Base-by-base conservation (phyloP, 2,888 invertebrate genomes). In the Lasioglossum figueresi region DNA sequence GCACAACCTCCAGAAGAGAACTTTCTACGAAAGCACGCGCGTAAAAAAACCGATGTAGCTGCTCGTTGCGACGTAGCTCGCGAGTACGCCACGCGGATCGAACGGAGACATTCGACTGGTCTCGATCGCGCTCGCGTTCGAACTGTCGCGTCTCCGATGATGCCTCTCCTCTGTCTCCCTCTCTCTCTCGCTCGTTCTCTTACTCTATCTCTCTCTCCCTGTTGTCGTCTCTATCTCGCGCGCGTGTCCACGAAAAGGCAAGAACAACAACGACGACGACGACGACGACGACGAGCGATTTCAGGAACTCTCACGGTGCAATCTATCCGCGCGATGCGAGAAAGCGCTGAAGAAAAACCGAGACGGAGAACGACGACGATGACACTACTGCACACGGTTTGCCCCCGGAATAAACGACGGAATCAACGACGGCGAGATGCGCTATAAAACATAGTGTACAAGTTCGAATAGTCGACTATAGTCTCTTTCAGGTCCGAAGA, bases 381-480 rank as follows among this genome's bases (percentile, higher is more conserved):
- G 48, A 52, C 52, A 52, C 52, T n/a, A 27, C 56, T 48, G 52
- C 12, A 59, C 48, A 45, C 75, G 73, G 75, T 80, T 85, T 80
- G 71, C 73, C 66, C 63, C 63, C n/a, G 73, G 68, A 85, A 77
- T 80, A 82, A 76, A 68, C 80, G 73, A 37, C 79, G 73, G 68
- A 85, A 77, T 80, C 83, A 76, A 68, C 80, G 73, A 37, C 79
- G 72, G 48, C 43, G 73, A 80, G 83, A 81, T 83, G 88, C 84
- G 78, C 80, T 80, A 79, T 78, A 86, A 83, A 86, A 83, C 86
- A 86, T 87, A 79, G 45, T 37, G 86, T 86, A 71, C 84, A 84
- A 82, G 40, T 90, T 85, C 34, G 87, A 90, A 90, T 85, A 88
- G 88, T 84, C 80, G 78, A 84, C 90, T 90, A 88, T 90, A 90